These are phyloP conservation scores for Charanyca ferruginea DNA, from an alignment of 2,888 invertebrate genomes.

Conservation along the genomic window DNA sequence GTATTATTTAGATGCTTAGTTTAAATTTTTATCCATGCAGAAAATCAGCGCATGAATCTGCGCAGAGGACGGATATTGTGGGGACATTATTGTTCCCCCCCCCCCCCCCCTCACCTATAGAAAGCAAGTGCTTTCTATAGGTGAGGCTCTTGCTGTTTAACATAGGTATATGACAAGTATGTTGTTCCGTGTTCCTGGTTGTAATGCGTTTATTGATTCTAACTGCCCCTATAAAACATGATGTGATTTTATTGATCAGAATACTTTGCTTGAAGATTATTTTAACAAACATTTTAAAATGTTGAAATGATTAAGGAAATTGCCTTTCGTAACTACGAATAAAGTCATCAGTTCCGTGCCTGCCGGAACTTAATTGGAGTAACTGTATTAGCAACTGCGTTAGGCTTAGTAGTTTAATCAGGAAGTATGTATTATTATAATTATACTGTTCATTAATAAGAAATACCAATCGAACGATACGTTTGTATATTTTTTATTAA, in stretches of 20 bases:
- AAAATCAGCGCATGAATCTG: not conserved
- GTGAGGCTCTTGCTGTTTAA: slow-evolving; percentile 16
- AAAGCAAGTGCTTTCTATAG: slow-evolving; percentile 25
- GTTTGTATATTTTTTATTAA: too few relatives aligned
- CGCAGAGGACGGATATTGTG: not conserved
- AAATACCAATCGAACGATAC: slow-evolving; percentile 4
- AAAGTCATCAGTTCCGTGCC: not conserved
- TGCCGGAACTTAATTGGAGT: slow-evolving; percentile 5
- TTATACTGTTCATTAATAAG: not conserved
- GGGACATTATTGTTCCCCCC: too few relatives aligned
- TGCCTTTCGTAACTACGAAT: not conserved
- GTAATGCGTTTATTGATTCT: slow-evolving; percentile 2
- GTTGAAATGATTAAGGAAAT: not conserved
- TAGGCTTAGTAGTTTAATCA: not conserved
- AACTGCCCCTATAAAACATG: slow-evolving; percentile 2
- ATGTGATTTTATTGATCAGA: slow-evolving; percentile 3
- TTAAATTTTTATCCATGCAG: too few relatives aligned
- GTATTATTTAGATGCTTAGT: not conserved
- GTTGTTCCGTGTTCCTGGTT: slow-evolving; percentile 38
- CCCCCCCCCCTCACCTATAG: too few relatives aligned
- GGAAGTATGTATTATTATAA: not conserved
- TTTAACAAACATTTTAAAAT: not conserved
- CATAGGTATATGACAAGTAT: slow-evolving; percentile 7
- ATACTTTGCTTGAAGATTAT: not conserved
- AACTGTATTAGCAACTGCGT: not conserved